These are phyloP conservation scores for Umimayanthus kanabou DNA, from an alignment of 92 coral and sea anemone species.

Conservation along the genomic window DNA sequence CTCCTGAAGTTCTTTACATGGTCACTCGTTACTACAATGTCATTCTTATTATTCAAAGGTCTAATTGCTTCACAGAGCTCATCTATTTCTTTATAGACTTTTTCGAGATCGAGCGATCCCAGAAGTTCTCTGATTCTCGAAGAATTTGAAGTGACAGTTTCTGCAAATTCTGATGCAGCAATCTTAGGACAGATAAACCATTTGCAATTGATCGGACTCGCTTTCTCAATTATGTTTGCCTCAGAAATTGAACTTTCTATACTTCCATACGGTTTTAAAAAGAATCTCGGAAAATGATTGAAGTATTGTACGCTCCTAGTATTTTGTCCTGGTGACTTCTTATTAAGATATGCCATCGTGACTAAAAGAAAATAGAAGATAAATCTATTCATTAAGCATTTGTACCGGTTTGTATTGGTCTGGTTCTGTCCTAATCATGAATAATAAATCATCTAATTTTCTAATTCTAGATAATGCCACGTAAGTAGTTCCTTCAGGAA, in stretches of 20 bases:
- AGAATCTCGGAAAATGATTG: background rate
- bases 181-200: background rate
- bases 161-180: background rate
- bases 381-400: background rate
- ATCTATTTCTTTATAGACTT: background rate
- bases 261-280: background rate
- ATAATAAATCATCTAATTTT: background rate
- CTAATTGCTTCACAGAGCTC: background rate
- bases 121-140: background rate
- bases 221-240: background rate
- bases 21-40: background rate
- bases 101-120: background rate
- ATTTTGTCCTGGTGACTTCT: background rate
- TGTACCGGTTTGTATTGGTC: background rate
- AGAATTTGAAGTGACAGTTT: background rate
- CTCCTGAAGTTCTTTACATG: background rate
- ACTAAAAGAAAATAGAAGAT: background rate
- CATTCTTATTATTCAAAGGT: background rate
- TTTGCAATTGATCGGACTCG: background rate
- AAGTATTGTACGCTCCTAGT: background rate
- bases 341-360: background rate
- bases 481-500: background rate
- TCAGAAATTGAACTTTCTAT: background rate
- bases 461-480: conserved; percentile 12
- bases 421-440: background rate